Base-by-base conservation (phyloP, 2,797 vertebrate genomes). In the Enteromius mattozi region DNA sequence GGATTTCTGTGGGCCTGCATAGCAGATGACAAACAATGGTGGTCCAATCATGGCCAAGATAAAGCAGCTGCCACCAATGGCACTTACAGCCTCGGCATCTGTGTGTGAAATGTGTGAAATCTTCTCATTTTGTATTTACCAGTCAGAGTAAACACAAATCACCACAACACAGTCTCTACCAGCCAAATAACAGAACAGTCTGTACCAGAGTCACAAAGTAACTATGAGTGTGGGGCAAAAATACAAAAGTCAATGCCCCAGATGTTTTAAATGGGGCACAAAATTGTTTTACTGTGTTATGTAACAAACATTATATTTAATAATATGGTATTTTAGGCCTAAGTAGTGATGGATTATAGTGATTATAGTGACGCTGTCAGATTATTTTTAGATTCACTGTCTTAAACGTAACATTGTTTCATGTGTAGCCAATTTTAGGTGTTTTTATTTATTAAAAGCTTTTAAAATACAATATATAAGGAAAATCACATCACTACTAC, bases 141-240 rank as follows among this genome's bases (percentile, higher is more conserved):
- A 91, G 91, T 83, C 84, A 89, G 89, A 90, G 92, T 93, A 94
- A 94, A 94, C 93, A 94, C 83, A 86, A 93, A 95, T 93, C 92
- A 94, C 88, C 87, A 66, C 54, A 47, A 87, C 86, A 69, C 54
- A 75, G 37, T 80, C 30, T 75, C 21, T 56, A 65, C n/a, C 47
- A 72, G 35, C 24, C 35, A 80, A 85, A 86, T 63, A 71, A 87
- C 82, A 85, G 75, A 47, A 81, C 70, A 65, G 71, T 82, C 59
- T 24, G 59, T n/a, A 45, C 51, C 17, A 59, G 75, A n/a, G 35
- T 81, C 37, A 71, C 9, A 81, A 37, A 54, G 40, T 17, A 17
- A 80, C 21, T 16, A 37, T 24, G 45, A 30, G 33, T 7, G 27
- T 63, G 2, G 1, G 33, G 16, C n/a, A 72, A 35, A 75, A 49